phyloP scores from a whole-genome alignment of 2,113 vertebrate genomes.

The Laterallus jamaicensis region DNA sequence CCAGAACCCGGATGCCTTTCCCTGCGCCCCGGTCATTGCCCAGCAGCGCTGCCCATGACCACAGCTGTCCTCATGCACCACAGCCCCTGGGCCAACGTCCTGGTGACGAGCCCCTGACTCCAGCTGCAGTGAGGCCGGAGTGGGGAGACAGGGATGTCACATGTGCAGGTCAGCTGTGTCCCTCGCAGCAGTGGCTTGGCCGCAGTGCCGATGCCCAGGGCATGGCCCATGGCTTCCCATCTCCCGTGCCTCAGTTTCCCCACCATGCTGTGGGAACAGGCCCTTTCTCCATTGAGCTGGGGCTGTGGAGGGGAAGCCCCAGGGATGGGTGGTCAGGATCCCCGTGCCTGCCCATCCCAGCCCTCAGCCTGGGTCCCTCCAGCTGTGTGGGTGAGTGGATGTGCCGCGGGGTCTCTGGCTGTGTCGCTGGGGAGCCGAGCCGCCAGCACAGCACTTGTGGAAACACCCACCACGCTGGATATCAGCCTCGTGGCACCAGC shows the following conservation, averaged over 20 bases:
- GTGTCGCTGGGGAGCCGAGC: background rate
- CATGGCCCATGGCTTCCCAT: background rate
- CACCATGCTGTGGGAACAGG: fast-evolving
- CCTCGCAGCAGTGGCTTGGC: no score
- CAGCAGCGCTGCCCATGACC: fast-evolving
- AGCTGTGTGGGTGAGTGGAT: fast-evolving
- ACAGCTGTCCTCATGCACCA: fast-evolving
- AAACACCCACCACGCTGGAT: fast-evolving
- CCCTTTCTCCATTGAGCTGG: fast-evolving
- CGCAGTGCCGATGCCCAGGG: fast-evolving
- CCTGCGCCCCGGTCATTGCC: fast-evolving
- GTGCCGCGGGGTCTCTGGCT: no score
- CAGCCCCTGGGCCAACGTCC: fast-evolving
- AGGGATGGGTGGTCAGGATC: background rate
- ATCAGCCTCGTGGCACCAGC: background rate
- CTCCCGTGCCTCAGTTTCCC: background rate
- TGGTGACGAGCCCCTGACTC: background rate
- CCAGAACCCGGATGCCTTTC: background rate
- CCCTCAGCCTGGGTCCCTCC: background rate
- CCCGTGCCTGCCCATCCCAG: background rate
- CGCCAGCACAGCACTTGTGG: fast-evolving
- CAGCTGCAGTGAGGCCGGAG: fast-evolving
- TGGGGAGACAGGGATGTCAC: background rate
- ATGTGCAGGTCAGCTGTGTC: fast-evolving
- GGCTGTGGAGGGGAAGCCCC: fast-evolving